Conservation (phyloP, 2,797 vertebrate genomes). For the Karalla daura region DNA sequence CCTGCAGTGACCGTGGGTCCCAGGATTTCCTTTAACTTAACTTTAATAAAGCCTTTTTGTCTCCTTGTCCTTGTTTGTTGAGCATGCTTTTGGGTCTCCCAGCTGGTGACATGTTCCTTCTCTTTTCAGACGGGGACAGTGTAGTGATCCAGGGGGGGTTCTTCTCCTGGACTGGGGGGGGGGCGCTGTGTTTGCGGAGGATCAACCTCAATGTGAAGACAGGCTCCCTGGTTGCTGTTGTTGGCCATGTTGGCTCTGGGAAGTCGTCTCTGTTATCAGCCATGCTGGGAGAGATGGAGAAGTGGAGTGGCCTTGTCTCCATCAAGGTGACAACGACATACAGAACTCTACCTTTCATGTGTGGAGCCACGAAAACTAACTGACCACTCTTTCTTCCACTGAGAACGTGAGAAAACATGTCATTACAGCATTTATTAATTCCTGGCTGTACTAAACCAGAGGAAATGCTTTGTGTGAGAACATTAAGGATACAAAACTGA, state of each 20-base stretch:
- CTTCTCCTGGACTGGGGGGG: constrained; percentile 84
- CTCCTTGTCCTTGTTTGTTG: no score
- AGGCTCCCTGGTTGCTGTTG: constrained; percentile 89
- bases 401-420: no score
- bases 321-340: constrained; percentile 84
- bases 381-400: no score
- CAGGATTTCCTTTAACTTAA: no score
- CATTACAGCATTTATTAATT: no score
- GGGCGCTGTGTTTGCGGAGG: constrained; percentile 83
- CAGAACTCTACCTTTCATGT: no score
- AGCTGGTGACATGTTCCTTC: no score
- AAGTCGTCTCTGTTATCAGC: constrained; percentile 92
- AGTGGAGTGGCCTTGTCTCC: constrained; percentile 77
- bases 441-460: neutral
- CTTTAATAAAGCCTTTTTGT: no score
- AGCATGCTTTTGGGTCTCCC: no score
- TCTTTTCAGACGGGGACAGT: constrained; percentile 49
- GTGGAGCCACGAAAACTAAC: no score
- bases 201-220: constrained; percentile 82
- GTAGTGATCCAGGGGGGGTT: constrained; percentile 80
- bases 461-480: neutral
- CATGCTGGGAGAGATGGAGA: constrained; percentile 92
- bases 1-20: no score
- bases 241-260: constrained; percentile 92
- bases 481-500: neutral